A percentile compares a stretch with the other conserved stretches of the same genome.
These are phyloP conservation scores for Bombus polaris DNA, from an alignment of 1,140 invertebrate genomes.

Conservation along the genomic window DNA sequence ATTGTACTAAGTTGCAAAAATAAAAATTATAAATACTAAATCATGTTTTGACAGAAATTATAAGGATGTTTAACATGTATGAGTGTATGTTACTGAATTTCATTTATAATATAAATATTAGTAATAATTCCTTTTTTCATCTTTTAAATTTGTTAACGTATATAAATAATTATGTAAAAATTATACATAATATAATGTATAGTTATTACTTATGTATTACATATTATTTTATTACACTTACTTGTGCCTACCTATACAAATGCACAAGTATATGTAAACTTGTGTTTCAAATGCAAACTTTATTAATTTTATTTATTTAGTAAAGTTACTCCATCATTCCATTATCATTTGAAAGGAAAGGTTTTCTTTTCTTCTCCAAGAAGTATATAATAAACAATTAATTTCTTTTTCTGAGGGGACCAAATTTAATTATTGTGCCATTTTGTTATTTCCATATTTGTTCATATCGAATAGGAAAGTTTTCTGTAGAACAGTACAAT, in stretches of 20 bases:
- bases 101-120: slow-evolving; percentile 32
- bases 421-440: no score
- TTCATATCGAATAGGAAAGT: no score
- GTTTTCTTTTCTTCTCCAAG: no score
- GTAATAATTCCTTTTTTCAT: neutral
- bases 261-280: neutral
- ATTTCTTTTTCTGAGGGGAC: no score
- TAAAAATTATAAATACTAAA: neutral
- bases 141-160: neutral
- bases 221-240: slow-evolving; percentile 16
- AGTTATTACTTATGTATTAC: neutral
- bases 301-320: neutral
- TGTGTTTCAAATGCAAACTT: neutral
- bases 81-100: neutral
- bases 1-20: slow-evolving; percentile 3
- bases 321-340: no score
- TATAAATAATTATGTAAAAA: slow-evolving; percentile 28
- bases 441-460: no score
- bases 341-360: no score
- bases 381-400: no score
- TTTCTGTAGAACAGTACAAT: no score
- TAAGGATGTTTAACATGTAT: neutral
- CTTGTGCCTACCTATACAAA: neutral
- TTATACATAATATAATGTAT: slow-evolving; percentile 8
- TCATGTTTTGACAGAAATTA: neutral